A percentile compares a stretch with the other conserved stretches of the same genome.
Conservation (phyloP, 1,140 invertebrate species). For the Reticulitermes speratus region DNA sequence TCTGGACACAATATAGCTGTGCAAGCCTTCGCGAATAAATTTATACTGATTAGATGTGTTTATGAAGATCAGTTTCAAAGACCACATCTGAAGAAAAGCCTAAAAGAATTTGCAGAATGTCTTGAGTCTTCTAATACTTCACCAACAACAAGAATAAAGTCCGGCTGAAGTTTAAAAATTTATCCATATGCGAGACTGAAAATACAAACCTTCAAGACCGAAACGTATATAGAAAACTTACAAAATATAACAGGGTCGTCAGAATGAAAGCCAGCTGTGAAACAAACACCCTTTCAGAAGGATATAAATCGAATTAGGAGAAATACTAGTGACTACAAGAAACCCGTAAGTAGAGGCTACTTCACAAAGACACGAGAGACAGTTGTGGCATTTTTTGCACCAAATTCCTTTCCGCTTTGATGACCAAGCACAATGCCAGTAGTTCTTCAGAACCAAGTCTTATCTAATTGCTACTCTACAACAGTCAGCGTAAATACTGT, state of each 20-base stretch:
- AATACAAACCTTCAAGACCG: neutral
- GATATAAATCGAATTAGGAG: neutral
- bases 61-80: neutral
- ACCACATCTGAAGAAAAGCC: neutral
- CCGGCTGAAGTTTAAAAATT: neutral
- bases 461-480: neutral
- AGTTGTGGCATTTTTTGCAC: neutral
- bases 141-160: neutral
- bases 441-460: neutral
- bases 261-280: neutral
- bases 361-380: neutral
- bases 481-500: neutral
- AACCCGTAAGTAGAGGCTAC: neutral
- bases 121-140: neutral
- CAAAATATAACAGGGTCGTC: neutral
- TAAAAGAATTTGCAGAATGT: neutral
- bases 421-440: neutral
- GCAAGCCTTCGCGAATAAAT: neutral
- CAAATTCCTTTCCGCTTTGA: neutral
- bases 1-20: no score
- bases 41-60: neutral
- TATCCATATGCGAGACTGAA: neutral
- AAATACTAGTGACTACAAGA: neutral
- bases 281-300: neutral
- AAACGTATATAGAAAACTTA: neutral